A percentile compares a stretch with the other conserved stretches of the same genome.
phyloP scores from a whole-genome alignment of 2,888 invertebrate species.

The Uloborus plumipes region DNA sequence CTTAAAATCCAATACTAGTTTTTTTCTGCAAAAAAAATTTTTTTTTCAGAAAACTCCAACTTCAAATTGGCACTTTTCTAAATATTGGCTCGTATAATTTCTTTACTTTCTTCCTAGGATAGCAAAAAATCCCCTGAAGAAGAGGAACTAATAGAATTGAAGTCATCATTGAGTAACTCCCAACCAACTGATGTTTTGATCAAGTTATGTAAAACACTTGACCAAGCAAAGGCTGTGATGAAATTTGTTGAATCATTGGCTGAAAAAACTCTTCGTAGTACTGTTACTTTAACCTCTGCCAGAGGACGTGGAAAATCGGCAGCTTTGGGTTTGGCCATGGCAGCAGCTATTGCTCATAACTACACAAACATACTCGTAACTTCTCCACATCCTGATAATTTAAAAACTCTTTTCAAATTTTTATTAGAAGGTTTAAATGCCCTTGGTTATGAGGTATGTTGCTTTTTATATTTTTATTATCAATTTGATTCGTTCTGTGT shows the following conservation, averaged over 20 bases:
- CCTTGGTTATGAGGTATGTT: conserved; percentile 79
- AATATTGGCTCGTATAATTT: too few relatives aligned
- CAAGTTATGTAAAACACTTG: conserved; percentile 90
- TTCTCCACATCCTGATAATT: conserved; percentile 97
- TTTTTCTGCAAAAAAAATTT: too few relatives aligned
- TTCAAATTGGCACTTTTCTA: too few relatives aligned
- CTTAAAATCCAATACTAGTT: too few relatives aligned
- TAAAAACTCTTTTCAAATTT: conserved; percentile 97
- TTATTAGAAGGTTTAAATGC: conserved; percentile 95
- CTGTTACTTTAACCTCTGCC: conserved; percentile 94
- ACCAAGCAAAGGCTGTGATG: conserved; percentile 90
- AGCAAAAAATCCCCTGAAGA: conserved; percentile 55
- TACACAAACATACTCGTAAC: conserved; percentile 97
- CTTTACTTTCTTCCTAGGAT: conserved; percentile 60
- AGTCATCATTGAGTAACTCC: conserved; percentile 87
- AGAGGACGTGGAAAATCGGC: conserved; percentile 99
- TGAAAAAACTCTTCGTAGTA: conserved; percentile 88
- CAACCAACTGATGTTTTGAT: conserved; percentile 92
- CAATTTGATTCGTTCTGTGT: background rate
- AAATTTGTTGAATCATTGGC: conserved; percentile 95
- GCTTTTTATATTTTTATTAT: background rate
- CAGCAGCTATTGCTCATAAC: conserved; percentile 77
- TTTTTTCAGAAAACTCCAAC: too few relatives aligned
- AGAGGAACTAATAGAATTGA: conserved; percentile 73
- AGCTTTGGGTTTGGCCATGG: conserved; percentile 91